Percentiles rank a stretch among this genome's conserved stretches.
Evolutionary conservation across 2,797 vertebrate species (phyloP).

Genomic region (Lophotriccus pileatus): DNA sequence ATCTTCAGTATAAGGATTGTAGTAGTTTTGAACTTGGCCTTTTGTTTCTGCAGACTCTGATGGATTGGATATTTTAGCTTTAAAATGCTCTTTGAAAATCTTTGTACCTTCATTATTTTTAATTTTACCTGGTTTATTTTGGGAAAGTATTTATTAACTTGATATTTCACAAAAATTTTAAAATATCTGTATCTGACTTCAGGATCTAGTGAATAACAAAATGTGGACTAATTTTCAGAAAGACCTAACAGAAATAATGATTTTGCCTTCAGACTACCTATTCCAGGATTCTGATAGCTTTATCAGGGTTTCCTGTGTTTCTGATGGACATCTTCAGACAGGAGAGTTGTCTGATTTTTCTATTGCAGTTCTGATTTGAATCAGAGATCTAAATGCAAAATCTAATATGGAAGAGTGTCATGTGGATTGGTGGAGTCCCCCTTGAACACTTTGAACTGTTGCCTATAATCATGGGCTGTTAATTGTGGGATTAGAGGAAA

Average conservation of each 20-base stretch:
- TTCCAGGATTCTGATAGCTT: not conserved
- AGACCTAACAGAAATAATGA: not conserved
- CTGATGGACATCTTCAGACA: not conserved
- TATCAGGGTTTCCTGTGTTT: not conserved
- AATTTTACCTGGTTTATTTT: not conserved
- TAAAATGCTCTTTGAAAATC: not conserved
- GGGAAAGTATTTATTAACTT: not conserved
- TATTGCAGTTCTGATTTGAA: not conserved
- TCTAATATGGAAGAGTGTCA: not conserved
- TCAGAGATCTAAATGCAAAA: not conserved
- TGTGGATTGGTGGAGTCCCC: not conserved
- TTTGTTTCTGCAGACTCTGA: not conserved
- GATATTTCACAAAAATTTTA: not conserved
- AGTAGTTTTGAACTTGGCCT: not conserved
- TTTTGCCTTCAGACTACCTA: not conserved
- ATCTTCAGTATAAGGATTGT: not conserved
- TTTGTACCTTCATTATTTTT: not conserved
- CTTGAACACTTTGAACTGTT: not conserved
- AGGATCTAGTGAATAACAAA: not conserved
- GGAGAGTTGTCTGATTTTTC: not conserved
- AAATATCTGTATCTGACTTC: not conserved
- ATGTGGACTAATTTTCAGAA: not conserved
- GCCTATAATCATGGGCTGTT: not conserved
- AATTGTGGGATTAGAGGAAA: not conserved
- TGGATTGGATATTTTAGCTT: not conserved